Conservation (phyloP, 1,140 invertebrate genomes). For the Neocloeon triangulifer region DNA sequence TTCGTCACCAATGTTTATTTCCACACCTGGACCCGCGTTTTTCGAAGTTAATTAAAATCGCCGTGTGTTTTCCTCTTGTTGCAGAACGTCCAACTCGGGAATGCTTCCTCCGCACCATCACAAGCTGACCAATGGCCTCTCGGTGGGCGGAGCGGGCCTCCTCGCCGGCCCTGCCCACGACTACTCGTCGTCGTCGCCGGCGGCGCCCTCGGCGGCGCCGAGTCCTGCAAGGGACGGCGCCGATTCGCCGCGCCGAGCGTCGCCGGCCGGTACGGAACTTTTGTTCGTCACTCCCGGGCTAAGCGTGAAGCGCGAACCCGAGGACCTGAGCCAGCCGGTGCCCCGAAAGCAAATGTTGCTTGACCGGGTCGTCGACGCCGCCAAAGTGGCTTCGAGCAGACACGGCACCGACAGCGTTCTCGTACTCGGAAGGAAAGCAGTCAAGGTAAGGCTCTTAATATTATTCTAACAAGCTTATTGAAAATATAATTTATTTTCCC, state of each 20-base stretch:
- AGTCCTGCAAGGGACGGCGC: not conserved
- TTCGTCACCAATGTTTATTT: too few species aligned
- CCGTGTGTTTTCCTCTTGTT: conserved; percentile 7
- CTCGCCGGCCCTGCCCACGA: not conserved
- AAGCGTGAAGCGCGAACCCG: conserved; percentile 35
- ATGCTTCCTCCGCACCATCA: not conserved
- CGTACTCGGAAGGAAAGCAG: not conserved
- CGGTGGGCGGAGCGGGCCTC: conserved; percentile 1
- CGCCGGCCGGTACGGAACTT: conserved; percentile 11
- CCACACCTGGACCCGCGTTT: too few species aligned
- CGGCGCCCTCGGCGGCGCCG: conserved; percentile 2
- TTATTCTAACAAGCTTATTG: too few species aligned
- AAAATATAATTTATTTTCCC: too few species aligned
- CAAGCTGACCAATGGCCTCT: conserved; percentile 1
- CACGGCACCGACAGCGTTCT: not conserved
- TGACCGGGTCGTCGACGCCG: not conserved
- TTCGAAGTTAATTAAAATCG: too few species aligned
- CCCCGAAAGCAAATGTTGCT: not conserved
- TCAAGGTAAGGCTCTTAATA: not conserved
- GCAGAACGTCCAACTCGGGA: conserved; percentile 21
- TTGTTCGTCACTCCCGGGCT: conserved; percentile 12
- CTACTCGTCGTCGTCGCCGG: not conserved
- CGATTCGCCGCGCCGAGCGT: not conserved
- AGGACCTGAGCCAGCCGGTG: conserved; percentile 27
- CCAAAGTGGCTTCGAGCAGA: not conserved